phyloP scores from a whole-genome alignment of 92 coral and sea anemone genomes.

The Palythoa grandis region DNA sequence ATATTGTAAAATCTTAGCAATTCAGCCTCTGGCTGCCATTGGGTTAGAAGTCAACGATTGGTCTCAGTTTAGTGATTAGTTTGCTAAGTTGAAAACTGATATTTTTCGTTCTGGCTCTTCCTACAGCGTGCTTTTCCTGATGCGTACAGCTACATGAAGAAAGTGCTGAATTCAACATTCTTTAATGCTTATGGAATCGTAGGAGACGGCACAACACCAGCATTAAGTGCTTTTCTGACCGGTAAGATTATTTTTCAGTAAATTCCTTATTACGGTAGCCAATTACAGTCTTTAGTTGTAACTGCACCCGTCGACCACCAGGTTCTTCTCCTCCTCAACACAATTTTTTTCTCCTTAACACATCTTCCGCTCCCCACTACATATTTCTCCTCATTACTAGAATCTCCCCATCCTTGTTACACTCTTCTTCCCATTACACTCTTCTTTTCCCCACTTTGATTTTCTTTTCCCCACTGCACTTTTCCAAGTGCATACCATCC shows the following conservation, averaged over 20 bases:
- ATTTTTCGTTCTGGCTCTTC: background rate
- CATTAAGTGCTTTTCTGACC: background rate
- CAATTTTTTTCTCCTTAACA: background rate
- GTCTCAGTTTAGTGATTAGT: too few species aligned
- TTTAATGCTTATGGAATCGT: background rate
- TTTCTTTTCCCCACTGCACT: too few species aligned
- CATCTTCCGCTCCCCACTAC: background rate
- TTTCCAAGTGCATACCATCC: too few species aligned
- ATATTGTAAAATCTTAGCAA: too few species aligned
- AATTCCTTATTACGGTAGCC: background rate
- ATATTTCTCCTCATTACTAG: background rate
- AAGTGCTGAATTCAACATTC: background rate
- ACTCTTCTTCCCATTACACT: background rate
- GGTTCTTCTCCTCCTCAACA: background rate
- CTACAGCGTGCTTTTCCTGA: background rate
- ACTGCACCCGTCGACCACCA: background rate
- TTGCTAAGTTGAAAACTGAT: background rate
- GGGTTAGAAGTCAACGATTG: too few species aligned
- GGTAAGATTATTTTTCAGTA: background rate
- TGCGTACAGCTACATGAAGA: background rate
- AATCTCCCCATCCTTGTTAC: background rate
- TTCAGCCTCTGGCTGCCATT: too few species aligned
- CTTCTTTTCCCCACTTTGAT: too few species aligned
- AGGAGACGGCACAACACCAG: background rate
- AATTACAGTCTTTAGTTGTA: too few species aligned